phyloP scores from a whole-genome alignment of 2,113 vertebrate genomes.

The Corydoras sp. region DNA sequence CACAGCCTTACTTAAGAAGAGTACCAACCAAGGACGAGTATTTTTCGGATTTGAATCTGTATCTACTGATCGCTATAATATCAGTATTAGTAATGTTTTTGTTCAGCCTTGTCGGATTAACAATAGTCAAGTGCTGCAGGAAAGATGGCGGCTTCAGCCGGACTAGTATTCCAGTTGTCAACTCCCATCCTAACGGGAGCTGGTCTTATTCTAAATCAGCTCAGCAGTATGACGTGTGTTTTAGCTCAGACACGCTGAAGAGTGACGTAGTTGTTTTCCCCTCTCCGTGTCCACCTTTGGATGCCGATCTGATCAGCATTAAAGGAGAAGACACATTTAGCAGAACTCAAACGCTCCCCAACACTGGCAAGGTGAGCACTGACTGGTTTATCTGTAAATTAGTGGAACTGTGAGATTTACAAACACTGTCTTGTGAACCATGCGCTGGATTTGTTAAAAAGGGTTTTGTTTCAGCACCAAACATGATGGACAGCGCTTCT shows the following conservation, averaged over 20 bases:
- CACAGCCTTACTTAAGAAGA: slow-evolving; percentile 62
- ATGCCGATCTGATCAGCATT: slow-evolving; percentile 39
- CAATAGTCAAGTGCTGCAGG: slow-evolving; percentile 40
- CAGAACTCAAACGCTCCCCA: slow-evolving; percentile 31
- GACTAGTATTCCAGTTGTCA: slow-evolving; percentile 35
- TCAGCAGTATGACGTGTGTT: slow-evolving; percentile 45
- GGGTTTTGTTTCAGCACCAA: slow-evolving; percentile 26
- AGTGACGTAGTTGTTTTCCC: slow-evolving; percentile 45
- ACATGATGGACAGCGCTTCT: slow-evolving; percentile 21
- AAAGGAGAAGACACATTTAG: slow-evolving; percentile 36
- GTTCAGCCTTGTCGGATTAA: slow-evolving; percentile 26
- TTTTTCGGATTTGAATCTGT: slow-evolving; percentile 61
- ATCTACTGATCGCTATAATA: slow-evolving; percentile 62
- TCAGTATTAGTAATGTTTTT: slow-evolving; percentile 64
- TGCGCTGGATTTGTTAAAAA: neutral
- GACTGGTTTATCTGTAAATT: neutral
- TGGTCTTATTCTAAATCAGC: slow-evolving; percentile 48
- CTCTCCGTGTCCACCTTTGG: slow-evolving; percentile 32
- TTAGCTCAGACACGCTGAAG: slow-evolving; percentile 47
- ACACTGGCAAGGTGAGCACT: slow-evolving; percentile 30
- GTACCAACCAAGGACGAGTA: slow-evolving; percentile 44
- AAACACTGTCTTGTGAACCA: no score
- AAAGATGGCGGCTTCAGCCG: slow-evolving; percentile 35
- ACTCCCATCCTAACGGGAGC: slow-evolving; percentile 39
- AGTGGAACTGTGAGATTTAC: neutral